phyloP scores from a whole-genome alignment of 2,113 vertebrate species.

The Anoura caudifer region DNA sequence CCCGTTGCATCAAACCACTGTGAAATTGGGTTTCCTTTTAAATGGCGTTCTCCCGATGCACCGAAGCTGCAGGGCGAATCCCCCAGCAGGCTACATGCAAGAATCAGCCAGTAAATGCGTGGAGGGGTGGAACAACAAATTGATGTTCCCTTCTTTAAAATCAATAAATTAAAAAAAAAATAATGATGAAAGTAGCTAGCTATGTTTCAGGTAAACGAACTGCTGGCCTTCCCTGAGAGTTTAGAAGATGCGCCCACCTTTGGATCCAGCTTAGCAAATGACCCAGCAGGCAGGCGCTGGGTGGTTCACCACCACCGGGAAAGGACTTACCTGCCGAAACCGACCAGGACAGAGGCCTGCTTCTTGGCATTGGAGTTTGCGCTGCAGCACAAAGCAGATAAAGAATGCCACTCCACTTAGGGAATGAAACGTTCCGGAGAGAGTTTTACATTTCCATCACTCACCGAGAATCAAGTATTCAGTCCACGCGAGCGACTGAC shows the following conservation, averaged over 20 bases:
- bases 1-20: background rate
- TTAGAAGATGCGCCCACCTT: background rate
- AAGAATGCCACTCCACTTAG: background rate
- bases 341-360: background rate
- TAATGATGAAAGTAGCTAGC: too few relatives aligned
- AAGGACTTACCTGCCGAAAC: background rate
- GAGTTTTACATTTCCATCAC: background rate
- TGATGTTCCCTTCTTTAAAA: too few relatives aligned
- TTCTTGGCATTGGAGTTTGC: background rate
- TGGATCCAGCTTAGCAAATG: too few relatives aligned
- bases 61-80: too few relatives aligned
- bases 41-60: too few relatives aligned
- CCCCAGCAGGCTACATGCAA: too few relatives aligned
- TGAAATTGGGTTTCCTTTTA: background rate
- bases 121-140: too few relatives aligned
- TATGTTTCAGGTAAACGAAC: background rate
- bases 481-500: background rate
- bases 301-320: too few relatives aligned
- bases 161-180: too few relatives aligned
- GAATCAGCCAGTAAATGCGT: too few relatives aligned
- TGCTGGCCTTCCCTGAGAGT: background rate
- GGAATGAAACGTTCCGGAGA: background rate
- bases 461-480: background rate
- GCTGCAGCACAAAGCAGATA: background rate
- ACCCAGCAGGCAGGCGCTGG: accelerated